A percentile compares a stretch with the other conserved stretches of the same genome.
Evolutionary conservation across 2,797 vertebrate species (phyloP).

Genomic region (Oreortyx pictus): DNA sequence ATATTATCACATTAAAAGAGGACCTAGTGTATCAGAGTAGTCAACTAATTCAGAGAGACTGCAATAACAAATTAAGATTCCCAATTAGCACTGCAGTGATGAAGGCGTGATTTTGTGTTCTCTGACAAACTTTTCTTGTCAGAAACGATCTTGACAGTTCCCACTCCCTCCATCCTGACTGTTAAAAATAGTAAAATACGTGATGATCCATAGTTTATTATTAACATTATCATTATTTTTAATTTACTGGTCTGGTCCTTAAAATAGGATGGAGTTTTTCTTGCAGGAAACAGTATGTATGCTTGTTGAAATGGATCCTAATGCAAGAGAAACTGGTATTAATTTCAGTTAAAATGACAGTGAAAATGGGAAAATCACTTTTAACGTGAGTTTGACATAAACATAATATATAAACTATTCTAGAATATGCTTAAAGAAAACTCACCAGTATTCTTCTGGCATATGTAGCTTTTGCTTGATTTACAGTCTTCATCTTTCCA

Average conservation of each 20-base stretch:
- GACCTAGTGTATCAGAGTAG: not conserved
- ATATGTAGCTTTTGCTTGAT: conserved; percentile 82
- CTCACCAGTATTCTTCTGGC: conserved; percentile 86
- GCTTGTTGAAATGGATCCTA: not conserved
- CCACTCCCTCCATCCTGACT: not conserved
- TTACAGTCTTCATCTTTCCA: conserved; percentile 87
- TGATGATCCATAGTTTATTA: not conserved
- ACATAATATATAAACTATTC: not conserved
- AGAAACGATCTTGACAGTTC: not conserved
- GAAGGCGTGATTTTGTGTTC: not conserved
- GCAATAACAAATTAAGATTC: not conserved
- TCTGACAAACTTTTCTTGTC: not conserved
- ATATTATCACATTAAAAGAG: not conserved
- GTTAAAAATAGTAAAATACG: not conserved
- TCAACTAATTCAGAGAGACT: not conserved
- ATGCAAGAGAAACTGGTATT: not conserved
- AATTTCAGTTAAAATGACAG: not conserved
- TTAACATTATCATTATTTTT: not conserved
- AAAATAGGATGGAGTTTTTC: not conserved
- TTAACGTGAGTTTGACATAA: not conserved
- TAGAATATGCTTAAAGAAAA: not conserved
- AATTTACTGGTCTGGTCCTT: not conserved
- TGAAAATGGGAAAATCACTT: not conserved
- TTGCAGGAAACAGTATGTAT: not conserved
- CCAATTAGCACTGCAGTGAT: not conserved